These are phyloP conservation scores for Caenorhabditis latens DNA, from an alignment of 1,140 invertebrate species.

Conservation along the genomic window DNA sequence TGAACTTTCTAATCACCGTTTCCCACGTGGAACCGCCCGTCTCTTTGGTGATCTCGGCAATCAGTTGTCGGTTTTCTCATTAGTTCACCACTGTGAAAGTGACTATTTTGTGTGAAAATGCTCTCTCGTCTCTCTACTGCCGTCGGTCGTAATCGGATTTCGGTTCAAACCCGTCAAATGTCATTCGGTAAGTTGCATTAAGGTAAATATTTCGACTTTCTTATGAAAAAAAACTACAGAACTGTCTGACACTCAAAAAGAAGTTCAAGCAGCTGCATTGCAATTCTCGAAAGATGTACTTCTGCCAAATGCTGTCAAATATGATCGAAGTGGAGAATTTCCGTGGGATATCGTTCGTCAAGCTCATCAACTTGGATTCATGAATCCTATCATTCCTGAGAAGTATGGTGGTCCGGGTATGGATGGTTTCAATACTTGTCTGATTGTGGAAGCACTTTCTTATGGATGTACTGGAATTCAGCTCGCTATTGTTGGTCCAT, in stretches of 20 bases:
- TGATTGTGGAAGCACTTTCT: constrained; percentile 88
- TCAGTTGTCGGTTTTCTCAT: neutral
- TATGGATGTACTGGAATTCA: constrained; percentile 94
- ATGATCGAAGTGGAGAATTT: constrained; percentile 91
- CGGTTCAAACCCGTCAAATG: neutral
- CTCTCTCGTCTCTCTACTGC: neutral
- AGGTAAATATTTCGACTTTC: neutral
- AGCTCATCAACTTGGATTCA: constrained; percentile 89
- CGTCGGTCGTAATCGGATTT: neutral
- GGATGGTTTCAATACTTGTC: constrained; percentile 85
- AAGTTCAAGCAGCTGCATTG: constrained; percentile 87
- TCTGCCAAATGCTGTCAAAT: constrained; percentile 88
- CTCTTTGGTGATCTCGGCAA: neutral
- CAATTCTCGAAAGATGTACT: constrained; percentile 93
- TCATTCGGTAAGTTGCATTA: constrained; percentile 32
- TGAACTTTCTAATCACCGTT: neutral
- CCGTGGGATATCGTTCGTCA: constrained; percentile 95
- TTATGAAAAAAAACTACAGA: constrained; percentile 65
- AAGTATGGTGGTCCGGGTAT: constrained; percentile 80
- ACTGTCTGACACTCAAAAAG: constrained; percentile 78
- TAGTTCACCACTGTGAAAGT: neutral
- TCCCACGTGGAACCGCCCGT: neutral
- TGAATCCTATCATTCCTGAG: constrained; percentile 88
- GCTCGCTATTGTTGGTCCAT: constrained; percentile 85
- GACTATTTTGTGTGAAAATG: constrained; percentile 25